These are phyloP conservation scores for Platorchestia sp. DNA, from an alignment of 1,140 invertebrate species.

Conservation along the genomic window DNA sequence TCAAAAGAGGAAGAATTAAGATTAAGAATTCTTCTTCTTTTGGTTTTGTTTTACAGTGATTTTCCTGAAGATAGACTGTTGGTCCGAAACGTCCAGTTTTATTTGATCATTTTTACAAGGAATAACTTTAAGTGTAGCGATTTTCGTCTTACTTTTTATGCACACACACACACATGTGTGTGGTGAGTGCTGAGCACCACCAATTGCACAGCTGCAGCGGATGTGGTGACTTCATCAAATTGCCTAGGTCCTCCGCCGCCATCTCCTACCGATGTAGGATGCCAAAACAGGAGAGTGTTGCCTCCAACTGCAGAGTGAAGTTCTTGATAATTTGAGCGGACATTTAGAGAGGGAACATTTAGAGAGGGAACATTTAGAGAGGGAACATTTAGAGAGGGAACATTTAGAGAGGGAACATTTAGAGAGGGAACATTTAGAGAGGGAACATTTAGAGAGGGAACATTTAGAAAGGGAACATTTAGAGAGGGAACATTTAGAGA, in stretches of 20 bases:
- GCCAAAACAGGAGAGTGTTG: background rate
- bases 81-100: no score
- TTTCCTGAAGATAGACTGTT: no score
- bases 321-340: background rate
- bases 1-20: no score
- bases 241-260: background rate
- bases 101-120: no score
- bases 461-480: background rate
- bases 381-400: background rate
- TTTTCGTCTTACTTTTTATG: no score
- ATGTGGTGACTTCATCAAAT: background rate
- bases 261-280: no score
- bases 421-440: background rate
- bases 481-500: background rate
- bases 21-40: no score
- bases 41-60: no score
- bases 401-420: no score
- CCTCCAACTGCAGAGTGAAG: background rate
- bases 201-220: background rate
- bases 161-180: background rate
- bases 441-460: background rate
- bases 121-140: no score
- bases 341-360: background rate
- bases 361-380: no score
- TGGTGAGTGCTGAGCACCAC: background rate